Conservation (phyloP, 2,797 vertebrate genomes). For the Aldrovandia affinis region DNA sequence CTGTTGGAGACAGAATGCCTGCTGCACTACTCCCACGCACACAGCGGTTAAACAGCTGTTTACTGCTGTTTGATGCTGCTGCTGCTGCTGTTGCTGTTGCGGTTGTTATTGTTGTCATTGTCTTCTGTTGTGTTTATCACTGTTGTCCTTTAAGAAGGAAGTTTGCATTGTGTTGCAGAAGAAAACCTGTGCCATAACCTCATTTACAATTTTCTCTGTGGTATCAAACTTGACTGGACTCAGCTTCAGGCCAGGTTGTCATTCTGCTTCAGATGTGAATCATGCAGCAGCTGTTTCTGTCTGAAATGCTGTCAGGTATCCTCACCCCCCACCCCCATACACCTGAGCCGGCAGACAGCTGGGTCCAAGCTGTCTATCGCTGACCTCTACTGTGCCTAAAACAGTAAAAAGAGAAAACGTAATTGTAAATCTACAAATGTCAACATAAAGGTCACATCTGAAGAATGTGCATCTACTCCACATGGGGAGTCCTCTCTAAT, state of each 20-base stretch:
- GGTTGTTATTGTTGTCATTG: not conserved
- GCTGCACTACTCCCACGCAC: constrained; percentile 8
- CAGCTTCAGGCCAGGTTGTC: not conserved
- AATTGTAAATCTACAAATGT: not conserved
- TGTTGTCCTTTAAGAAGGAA: not conserved
- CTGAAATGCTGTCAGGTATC: not conserved
- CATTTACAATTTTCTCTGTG: not conserved
- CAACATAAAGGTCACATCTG: not conserved
- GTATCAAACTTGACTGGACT: not conserved
- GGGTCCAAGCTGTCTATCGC: not conserved
- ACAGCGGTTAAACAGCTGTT: constrained; percentile 7
- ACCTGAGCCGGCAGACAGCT: not conserved
- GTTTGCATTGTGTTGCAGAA: not conserved
- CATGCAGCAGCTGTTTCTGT: not conserved
- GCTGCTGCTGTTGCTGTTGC: not conserved
- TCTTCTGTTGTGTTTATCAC: not conserved
- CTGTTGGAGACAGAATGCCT: not conserved
- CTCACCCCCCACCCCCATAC: not conserved
- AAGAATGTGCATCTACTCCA: not conserved
- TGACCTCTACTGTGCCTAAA: not conserved
- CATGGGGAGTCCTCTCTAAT: not conserved
- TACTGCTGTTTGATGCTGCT: not conserved
- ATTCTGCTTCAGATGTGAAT: not conserved
- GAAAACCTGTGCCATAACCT: not conserved
- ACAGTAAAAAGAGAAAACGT: not conserved